A percentile compares a stretch with the other conserved stretches of the same genome.
These are phyloP conservation scores for Xiphophorus birchmanni DNA, from an alignment of 2,797 vertebrate genomes.

Conservation along the genomic window DNA sequence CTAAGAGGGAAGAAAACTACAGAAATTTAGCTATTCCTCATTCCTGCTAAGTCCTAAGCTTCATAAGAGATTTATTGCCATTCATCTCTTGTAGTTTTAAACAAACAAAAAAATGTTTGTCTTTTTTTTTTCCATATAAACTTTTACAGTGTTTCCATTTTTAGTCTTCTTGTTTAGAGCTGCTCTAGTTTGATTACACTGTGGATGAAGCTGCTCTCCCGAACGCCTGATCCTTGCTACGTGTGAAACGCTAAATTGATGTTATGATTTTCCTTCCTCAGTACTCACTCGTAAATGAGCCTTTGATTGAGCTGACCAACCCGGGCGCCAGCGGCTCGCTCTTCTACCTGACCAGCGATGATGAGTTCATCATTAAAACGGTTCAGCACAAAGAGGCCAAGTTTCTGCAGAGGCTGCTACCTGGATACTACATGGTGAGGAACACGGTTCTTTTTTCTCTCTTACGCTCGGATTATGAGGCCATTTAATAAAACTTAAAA, in stretches of 20 bases:
- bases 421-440: conserved; percentile 98
- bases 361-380: conserved; percentile 99
- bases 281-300: conserved; percentile 96
- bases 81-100: conserved; percentile 4
- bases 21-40: neutral
- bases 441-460: neutral
- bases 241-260: conserved; percentile 13
- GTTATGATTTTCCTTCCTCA: conserved; percentile 59
- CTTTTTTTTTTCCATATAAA: conserved; percentile 1
- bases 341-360: conserved; percentile 97
- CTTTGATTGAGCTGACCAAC: conserved; percentile 95
- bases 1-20: neutral
- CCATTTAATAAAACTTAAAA: neutral
- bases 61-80: neutral
- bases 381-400: conserved; percentile 99
- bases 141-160: conserved; percentile 8
- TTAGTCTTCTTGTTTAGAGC: conserved; percentile 9
- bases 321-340: conserved; percentile 96
- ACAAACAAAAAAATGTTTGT: conserved; percentile 9
- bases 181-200: conserved; percentile 11
- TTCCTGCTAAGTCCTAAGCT: neutral
- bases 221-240: neutral
- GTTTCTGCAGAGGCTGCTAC: conserved; percentile 96
- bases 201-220: neutral
- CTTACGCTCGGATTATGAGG: neutral